Conservation (phyloP, 2,888 invertebrate genomes). For the Athalia circularis region DNA sequence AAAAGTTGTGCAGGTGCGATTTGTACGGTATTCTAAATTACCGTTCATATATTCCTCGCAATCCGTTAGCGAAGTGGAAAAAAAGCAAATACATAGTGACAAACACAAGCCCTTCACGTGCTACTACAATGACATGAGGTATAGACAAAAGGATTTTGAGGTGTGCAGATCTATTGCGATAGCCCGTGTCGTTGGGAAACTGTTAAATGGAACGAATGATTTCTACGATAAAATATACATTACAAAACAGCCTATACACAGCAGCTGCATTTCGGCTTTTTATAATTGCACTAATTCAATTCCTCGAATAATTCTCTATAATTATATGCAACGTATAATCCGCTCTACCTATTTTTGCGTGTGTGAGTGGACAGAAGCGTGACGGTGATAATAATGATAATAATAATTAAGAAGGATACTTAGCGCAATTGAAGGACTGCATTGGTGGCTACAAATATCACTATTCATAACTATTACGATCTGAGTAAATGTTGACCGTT, state of each 20-base stretch:
- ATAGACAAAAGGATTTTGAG: neutral
- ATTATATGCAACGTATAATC: slow-evolving; percentile 28
- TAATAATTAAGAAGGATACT: slow-evolving; percentile 28
- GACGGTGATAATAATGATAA: slow-evolving; percentile 44
- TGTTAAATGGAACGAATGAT: slow-evolving; percentile 33
- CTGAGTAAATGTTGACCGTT: too few species aligned
- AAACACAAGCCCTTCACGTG: too few species aligned
- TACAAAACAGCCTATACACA: slow-evolving; percentile 46
- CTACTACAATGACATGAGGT: too few species aligned
- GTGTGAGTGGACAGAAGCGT: slow-evolving; percentile 44
- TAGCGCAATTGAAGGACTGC: neutral
- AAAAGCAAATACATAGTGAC: too few species aligned
- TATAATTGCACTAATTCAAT: slow-evolving; percentile 57
- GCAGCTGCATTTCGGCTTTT: slow-evolving; percentile 58
- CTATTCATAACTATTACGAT: too few species aligned
- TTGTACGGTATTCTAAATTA: too few species aligned
- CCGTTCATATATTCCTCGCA: too few species aligned
- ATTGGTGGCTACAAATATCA: neutral
- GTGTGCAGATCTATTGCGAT: neutral
- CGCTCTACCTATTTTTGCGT: slow-evolving; percentile 40
- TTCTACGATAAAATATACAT: slow-evolving; percentile 2
- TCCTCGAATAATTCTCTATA: slow-evolving; percentile 36
- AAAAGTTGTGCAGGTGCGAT: neutral
- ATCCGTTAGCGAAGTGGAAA: too few species aligned
- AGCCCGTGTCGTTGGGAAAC: slow-evolving; percentile 21